phyloP scores from a whole-genome alignment of 2,888 invertebrate genomes.

The Drosophila heteroneura region DNA sequence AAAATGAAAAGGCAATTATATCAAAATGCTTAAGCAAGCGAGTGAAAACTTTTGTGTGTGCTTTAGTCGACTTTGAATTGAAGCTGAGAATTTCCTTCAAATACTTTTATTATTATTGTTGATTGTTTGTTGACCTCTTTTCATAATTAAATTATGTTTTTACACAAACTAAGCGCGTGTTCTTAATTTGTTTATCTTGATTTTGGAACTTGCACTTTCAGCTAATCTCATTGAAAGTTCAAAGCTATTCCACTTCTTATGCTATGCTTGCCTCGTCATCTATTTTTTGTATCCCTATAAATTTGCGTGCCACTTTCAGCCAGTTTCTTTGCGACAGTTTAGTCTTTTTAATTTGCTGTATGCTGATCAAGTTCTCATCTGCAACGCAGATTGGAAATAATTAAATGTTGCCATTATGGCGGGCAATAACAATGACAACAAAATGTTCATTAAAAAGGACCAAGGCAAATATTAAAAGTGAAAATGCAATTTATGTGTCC shows the following conservation, averaged over 20 bases:
- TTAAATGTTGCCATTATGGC: slow-evolving; percentile 53
- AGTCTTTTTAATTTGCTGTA: slow-evolving; percentile 12
- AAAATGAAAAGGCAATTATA: background rate
- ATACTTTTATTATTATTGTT: background rate
- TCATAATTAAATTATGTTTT: background rate
- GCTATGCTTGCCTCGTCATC: background rate
- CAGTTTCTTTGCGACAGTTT: slow-evolving; percentile 12
- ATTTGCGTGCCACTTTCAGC: slow-evolving; percentile 9
- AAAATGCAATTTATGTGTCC: slow-evolving; percentile 79
- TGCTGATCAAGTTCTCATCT: slow-evolving; percentile 44
- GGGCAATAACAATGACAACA: slow-evolving; percentile 39
- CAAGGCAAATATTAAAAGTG: slow-evolving; percentile 75
- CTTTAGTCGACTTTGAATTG: background rate
- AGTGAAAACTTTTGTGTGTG: background rate
- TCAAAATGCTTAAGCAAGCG: background rate
- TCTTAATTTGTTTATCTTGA: background rate
- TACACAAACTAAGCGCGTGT: background rate
- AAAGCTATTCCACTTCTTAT: too few relatives aligned
- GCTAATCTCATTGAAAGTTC: background rate
- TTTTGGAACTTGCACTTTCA: background rate
- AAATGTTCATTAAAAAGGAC: slow-evolving; percentile 70
- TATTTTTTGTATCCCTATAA: background rate
- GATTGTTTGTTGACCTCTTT: background rate
- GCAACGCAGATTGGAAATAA: slow-evolving; percentile 38
- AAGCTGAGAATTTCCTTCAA: background rate